These are phyloP conservation scores for Loripinus fragilis DNA, from an alignment of 2,888 invertebrate species.

Conservation along the genomic window DNA sequence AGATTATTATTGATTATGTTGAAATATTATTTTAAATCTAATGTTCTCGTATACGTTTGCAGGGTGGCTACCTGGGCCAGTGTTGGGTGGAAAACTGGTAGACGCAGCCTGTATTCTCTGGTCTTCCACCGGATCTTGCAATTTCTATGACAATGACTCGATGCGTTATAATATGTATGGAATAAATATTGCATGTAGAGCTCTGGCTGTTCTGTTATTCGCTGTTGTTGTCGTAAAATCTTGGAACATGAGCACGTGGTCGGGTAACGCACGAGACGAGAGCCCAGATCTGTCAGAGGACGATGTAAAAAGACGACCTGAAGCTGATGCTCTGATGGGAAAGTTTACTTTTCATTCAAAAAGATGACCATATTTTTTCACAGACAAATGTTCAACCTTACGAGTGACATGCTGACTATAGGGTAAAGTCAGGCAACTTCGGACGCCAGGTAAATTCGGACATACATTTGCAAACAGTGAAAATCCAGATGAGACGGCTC, in stretches of 20 bases:
- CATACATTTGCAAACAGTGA: too few relatives aligned
- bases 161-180: constrained; percentile 56
- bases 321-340: neutral
- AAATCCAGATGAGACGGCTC: too few relatives aligned
- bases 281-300: neutral
- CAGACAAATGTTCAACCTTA: too few relatives aligned
- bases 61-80: constrained; percentile 63
- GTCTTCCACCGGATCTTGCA: constrained; percentile 63
- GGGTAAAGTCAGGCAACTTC: too few relatives aligned
- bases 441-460: too few relatives aligned
- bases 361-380: too few relatives aligned
- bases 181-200: neutral
- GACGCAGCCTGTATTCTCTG: constrained; percentile 67
- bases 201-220: constrained; percentile 19
- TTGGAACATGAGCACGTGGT: constrained; percentile 46
- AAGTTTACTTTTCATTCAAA: neutral
- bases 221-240: constrained; percentile 1
- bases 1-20: too few relatives aligned
- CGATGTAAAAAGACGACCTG: neutral
- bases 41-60: neutral
- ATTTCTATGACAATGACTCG: constrained; percentile 60
- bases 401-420: too few relatives aligned
- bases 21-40: too few relatives aligned
- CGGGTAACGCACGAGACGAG: neutral
- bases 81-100: constrained; percentile 63